These are phyloP conservation scores for Ceramica pisi DNA, from an alignment of 2,888 invertebrate genomes.

Conservation along the genomic window DNA sequence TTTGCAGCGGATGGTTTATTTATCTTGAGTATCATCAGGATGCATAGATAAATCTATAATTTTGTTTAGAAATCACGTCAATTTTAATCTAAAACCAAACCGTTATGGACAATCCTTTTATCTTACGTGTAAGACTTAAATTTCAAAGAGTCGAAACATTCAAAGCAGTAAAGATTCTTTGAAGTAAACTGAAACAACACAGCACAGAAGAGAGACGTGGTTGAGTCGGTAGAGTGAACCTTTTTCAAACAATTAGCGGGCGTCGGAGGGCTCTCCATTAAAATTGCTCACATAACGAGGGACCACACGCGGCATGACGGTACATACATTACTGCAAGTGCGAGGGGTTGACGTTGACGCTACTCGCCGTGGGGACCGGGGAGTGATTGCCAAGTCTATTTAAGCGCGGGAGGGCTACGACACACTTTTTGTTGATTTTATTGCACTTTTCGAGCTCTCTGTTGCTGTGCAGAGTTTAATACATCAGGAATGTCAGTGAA, in stretches of 20 bases:
- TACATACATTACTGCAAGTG: slow-evolving; percentile 80
- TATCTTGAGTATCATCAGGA: not conserved
- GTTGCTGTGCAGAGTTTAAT: slow-evolving; percentile 43
- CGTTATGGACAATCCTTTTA: not conserved
- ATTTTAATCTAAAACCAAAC: not conserved
- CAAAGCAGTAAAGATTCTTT: slow-evolving; percentile 23
- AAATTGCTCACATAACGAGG: slow-evolving; percentile 82
- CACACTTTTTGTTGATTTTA: slow-evolving; percentile 58
- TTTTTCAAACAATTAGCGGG: slow-evolving; percentile 83
- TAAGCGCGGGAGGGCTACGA: slow-evolving; percentile 60
- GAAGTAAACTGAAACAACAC: slow-evolving; percentile 37
- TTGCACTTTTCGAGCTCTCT: slow-evolving; percentile 49
- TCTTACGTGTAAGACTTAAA: not conserved
- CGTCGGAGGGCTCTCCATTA: slow-evolving; percentile 80
- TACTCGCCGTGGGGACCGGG: slow-evolving; percentile 68
- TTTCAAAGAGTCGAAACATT: slow-evolving; percentile 10
- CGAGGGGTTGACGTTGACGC: slow-evolving; percentile 77
- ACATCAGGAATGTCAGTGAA: slow-evolving; percentile 37
- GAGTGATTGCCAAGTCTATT: slow-evolving; percentile 73
- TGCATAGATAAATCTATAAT: not conserved
- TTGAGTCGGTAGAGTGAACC: slow-evolving; percentile 70
- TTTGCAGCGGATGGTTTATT: not conserved
- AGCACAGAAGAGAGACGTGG: slow-evolving; percentile 40
- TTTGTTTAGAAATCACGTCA: not conserved
- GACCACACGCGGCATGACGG: slow-evolving; percentile 80